Evolutionary conservation across 2,888 invertebrate genomes (phyloP).

Genomic region (Hirtodrosophila alboralis): DNA sequence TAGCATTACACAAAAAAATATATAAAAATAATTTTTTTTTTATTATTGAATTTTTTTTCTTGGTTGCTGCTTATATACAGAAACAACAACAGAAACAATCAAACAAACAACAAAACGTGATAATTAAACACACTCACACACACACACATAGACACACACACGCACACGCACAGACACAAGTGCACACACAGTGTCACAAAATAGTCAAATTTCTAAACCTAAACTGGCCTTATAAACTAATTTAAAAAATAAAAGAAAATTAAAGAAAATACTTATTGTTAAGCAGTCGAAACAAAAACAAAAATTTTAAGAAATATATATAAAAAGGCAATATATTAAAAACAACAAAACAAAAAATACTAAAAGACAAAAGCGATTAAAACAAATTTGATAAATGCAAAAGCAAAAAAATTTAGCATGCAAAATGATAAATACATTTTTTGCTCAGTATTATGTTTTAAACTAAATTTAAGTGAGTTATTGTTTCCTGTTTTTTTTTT

Average conservation of each 20-base stretch:
- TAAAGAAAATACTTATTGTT: no score
- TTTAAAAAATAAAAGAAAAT: constrained; percentile 37
- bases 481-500: constrained; percentile 65
- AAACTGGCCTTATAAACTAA: constrained; percentile 55
- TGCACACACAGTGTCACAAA: constrained; percentile 59
- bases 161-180: constrained; percentile 26
- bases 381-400: constrained; percentile 46
- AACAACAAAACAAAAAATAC: constrained; percentile 6
- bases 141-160: constrained; percentile 28
- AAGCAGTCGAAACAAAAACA: constrained; percentile 39
- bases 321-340: constrained; percentile 3
- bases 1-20: constrained; percentile 50
- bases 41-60: constrained; percentile 38
- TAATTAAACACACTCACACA: constrained; percentile 48
- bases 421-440: constrained; percentile 74
- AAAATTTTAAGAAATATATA: constrained; percentile 3
- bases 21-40: constrained; percentile 25
- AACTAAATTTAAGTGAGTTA: constrained; percentile 82
- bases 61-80: constrained; percentile 38
- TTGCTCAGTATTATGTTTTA: constrained; percentile 84
- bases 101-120: constrained; percentile 63
- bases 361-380: constrained; percentile 43
- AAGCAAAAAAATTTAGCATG: constrained; percentile 60
- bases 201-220: constrained; percentile 68
- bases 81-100: constrained; percentile 39